Base-by-base conservation (phyloP, 1,140 invertebrate species). In the Dolichoris vasculosae region DNA sequence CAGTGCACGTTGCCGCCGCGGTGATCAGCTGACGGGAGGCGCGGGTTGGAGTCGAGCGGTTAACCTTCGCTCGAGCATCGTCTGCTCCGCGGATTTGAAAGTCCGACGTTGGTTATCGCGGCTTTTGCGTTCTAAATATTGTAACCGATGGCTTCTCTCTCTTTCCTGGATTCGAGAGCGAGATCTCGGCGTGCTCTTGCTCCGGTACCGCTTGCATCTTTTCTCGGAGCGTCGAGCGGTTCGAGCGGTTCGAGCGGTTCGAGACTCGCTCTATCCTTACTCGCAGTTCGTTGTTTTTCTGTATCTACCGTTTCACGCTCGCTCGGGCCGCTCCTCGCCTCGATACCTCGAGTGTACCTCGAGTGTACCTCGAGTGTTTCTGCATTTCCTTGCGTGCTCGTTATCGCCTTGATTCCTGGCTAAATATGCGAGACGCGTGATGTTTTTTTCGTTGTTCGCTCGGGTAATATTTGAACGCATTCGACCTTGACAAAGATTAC, bases 1-100 rank as follows among this genome's bases (percentile, higher is more conserved):
- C 87, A 92, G 90, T 90, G 75, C 46, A 76, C 76, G 35, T 43
- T 20, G 15, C 43, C 11, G 76, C 32, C 1, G 13, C 75, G 20
- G 26, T 26, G 46, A 77, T 77, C 75, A 77, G 75, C 75, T 77
- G 69, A 73, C 38, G 32, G 15, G 4, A n/a, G 4, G 43, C 32
- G 17, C 2, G 17, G 9, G 11, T 7, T 17, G 9, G 51, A 17
- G 15, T 9, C 51, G 13, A 26, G 55, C 55, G 55, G 23, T 20
- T 26, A 59, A 26, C 55, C 23, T 59, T 9, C 26, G 55, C 55
- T 4, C 13, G 43, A 6, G 43, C 13, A 6, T 46, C 6, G 17
- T 69, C 67, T 32, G 17, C 73, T 32, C 51, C 6, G 15, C 76
- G 48, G n/a, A 51, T 78, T 23, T 9, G 55, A 59, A 59, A 59